These are phyloP conservation scores for Odontocerum albicorne DNA, from an alignment of 2,888 invertebrate species.

Conservation along the genomic window DNA sequence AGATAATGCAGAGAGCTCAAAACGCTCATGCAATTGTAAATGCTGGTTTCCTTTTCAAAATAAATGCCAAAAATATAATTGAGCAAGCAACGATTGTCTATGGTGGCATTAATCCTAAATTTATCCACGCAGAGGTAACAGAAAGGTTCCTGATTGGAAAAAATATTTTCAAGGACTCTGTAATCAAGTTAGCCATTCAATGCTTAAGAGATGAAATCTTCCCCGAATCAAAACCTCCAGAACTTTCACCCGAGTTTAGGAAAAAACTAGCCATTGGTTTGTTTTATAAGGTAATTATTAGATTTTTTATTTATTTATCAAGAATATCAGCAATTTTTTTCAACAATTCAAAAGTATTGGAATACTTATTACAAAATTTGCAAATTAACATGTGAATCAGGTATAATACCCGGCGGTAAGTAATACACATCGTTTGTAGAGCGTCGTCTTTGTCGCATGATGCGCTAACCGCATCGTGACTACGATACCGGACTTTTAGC, in stretches of 20 bases:
- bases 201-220: constrained; percentile 61
- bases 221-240: constrained; percentile 66
- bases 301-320: too few relatives aligned
- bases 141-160: constrained; percentile 54
- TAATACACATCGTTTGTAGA: too few relatives aligned
- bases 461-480: too few relatives aligned
- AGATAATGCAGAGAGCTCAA: constrained; percentile 77
- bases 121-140: constrained; percentile 60
- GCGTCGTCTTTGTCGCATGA: too few relatives aligned
- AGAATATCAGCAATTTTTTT: too few relatives aligned
- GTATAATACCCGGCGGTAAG: too few relatives aligned
- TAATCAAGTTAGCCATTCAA: constrained; percentile 54
- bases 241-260: constrained; percentile 69
- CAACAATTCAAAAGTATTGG: too few relatives aligned
- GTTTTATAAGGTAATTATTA: constrained; percentile 74
- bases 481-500: too few relatives aligned
- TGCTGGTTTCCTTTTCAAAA: constrained; percentile 69
- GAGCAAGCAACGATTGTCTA: constrained; percentile 61
- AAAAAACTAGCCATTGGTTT: constrained; percentile 70
- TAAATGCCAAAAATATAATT: constrained; percentile 47
- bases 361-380: too few relatives aligned
- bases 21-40: constrained; percentile 78
- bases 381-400: too few relatives aligned
- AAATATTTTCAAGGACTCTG: constrained; percentile 48
- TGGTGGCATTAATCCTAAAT: constrained; percentile 62